These are phyloP conservation scores for Scrobipalpa atriplicella DNA, from an alignment of 2,888 invertebrate genomes.

Conservation along the genomic window DNA sequence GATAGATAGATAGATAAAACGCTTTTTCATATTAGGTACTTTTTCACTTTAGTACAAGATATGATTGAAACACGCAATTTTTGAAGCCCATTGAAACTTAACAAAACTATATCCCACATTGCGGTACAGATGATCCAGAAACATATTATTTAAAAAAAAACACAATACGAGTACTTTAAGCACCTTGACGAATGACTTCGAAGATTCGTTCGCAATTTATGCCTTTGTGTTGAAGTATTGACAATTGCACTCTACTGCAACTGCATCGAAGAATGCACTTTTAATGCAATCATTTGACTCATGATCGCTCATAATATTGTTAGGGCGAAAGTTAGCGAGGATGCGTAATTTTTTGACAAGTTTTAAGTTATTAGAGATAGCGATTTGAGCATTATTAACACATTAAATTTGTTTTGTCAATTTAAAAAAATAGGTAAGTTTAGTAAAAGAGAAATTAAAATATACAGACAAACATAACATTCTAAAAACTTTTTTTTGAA, in stretches of 20 bases:
- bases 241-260: conserved; percentile 41
- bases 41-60: neutral
- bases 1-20: too few species aligned
- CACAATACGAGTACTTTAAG: conserved; percentile 52
- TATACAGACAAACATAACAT: too few species aligned
- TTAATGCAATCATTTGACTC: conserved; percentile 72
- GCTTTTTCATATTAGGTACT: too few species aligned
- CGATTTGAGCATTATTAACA: neutral
- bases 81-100: neutral
- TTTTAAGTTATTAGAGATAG: neutral
- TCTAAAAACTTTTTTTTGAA: too few species aligned
- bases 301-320: conserved; percentile 72
- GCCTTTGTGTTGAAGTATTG: conserved; percentile 38
- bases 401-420: neutral
- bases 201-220: conserved; percentile 56
- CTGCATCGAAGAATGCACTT: conserved; percentile 38
- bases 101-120: conserved; percentile 1
- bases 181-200: conserved; percentile 68
- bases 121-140: conserved; percentile 33
- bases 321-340: conserved; percentile 35
- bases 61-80: neutral
- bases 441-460: too few species aligned
- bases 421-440: too few species aligned
- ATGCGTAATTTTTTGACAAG: neutral
- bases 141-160: conserved; percentile 46